phyloP scores from a whole-genome alignment of 1,140 invertebrate genomes.

The Gonioctena quinquepunctata region DNA sequence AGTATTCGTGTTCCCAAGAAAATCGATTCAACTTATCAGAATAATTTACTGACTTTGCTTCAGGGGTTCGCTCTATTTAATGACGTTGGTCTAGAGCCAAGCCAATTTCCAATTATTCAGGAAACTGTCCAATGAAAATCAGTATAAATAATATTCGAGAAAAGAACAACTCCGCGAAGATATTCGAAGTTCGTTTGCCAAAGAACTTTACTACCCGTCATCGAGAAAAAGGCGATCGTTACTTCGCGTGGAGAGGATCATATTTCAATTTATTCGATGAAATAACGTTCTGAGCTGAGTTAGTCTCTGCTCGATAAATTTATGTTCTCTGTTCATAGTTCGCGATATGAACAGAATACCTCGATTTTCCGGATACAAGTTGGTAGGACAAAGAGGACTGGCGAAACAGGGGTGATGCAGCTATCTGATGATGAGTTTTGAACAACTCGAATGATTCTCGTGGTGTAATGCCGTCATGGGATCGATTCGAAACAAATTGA shows the following conservation, averaged over 20 bases:
- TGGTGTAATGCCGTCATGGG: too few species aligned
- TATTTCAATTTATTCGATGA: neutral
- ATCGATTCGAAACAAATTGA: too few species aligned
- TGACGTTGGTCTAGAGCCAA: slow-evolving; percentile 6
- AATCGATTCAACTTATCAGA: neutral
- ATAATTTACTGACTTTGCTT: neutral
- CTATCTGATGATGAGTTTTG: too few species aligned
- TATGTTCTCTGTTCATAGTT: too few species aligned
- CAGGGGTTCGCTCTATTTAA: slow-evolving; percentile 2
- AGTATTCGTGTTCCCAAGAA: neutral
- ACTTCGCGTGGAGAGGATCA: neutral
- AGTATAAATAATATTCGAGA: slow-evolving; percentile 2
- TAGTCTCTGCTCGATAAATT: too few species aligned
- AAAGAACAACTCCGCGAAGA: neutral
- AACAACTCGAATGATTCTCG: too few species aligned
- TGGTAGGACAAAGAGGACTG: too few species aligned
- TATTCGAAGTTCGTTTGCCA: neutral
- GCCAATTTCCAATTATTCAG: slow-evolving; percentile 14
- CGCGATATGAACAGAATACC: too few species aligned
- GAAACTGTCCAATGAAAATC: neutral
- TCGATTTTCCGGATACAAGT: too few species aligned
- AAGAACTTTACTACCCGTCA: neutral
- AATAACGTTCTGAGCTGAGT: too few species aligned
- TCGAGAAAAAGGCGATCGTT: neutral
- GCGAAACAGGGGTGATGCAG: too few species aligned